Percentiles rank a stretch among this genome's conserved stretches.
These are phyloP conservation scores for Eptesicus fuscus DNA, from an alignment of 2,113 vertebrate species.

Conservation along the genomic window DNA sequence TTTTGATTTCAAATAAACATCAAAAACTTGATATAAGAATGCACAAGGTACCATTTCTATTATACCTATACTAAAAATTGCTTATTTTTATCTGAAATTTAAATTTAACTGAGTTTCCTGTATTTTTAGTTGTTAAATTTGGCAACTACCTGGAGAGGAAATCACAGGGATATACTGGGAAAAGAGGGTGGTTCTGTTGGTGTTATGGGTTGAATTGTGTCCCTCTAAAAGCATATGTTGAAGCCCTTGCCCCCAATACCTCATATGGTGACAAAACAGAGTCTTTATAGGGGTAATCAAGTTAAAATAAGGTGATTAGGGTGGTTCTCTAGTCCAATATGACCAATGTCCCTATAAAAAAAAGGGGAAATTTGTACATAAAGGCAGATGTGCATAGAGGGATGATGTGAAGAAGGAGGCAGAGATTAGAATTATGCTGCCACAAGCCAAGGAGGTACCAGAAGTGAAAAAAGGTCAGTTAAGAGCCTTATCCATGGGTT, in stretches of 20 bases:
- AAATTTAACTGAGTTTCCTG: not conserved
- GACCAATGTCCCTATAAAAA: not conserved
- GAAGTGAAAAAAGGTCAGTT: not conserved
- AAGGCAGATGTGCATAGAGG: not conserved
- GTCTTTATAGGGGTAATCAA: not conserved
- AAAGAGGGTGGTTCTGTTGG: rapidly evolving
- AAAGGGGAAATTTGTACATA: not conserved
- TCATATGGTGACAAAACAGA: not conserved
- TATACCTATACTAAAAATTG: not conserved
- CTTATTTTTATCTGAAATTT: not conserved
- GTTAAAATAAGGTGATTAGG: not conserved
- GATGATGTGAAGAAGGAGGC: not conserved
- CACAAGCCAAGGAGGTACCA: not conserved
- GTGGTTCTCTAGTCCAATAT: not conserved
- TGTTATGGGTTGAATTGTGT: not conserved
- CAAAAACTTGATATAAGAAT: not conserved
- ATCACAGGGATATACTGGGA: not conserved
- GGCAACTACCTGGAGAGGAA: not conserved
- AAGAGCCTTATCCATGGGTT: not conserved
- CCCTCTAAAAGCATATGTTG: not conserved
- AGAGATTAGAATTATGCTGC: not conserved
- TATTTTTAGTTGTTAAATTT: not conserved
- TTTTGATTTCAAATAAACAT: not conserved
- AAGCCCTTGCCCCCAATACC: not conserved
- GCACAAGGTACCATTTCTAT: not conserved